A percentile compares a stretch with the other conserved stretches of the same genome.
Evolutionary conservation across 1,140 invertebrate species (phyloP).

Genomic region (Himalopsyche phryganea): DNA sequence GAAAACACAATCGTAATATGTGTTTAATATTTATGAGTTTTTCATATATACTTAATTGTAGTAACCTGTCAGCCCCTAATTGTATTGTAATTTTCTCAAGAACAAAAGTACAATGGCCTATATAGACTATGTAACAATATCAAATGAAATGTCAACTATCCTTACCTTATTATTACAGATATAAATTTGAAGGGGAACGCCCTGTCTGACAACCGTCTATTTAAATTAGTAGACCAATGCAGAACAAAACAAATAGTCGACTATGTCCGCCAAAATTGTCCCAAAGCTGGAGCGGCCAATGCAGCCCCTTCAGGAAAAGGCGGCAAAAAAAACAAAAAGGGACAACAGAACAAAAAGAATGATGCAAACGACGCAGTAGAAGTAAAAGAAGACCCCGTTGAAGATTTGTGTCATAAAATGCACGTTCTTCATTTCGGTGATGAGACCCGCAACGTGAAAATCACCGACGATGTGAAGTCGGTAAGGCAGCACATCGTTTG

Average conservation of each 20-base stretch:
- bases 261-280: slow-evolving; percentile 63
- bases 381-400: slow-evolving; percentile 34
- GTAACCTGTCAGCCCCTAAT: too few species aligned
- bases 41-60: too few species aligned
- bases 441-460: slow-evolving; percentile 52
- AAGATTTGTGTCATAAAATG: slow-evolving; percentile 36
- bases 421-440: slow-evolving; percentile 58
- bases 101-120: too few species aligned
- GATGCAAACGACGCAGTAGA: slow-evolving; percentile 30
- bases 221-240: slow-evolving; percentile 69
- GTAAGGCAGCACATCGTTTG: slow-evolving; percentile 70
- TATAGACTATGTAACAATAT: too few species aligned
- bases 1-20: too few species aligned
- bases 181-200: slow-evolving; percentile 69
- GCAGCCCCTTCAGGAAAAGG: slow-evolving; percentile 21
- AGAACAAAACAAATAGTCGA: slow-evolving; percentile 65
- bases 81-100: too few species aligned
- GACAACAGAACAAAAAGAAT: slow-evolving; percentile 35
- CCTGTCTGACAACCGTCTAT: slow-evolving; percentile 65
- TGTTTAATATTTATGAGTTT: too few species aligned
- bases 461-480: slow-evolving; percentile 53
- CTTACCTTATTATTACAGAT: slow-evolving; percentile 47
- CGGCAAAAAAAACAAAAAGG: slow-evolving; percentile 48
- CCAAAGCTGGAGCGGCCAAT: slow-evolving; percentile 43
- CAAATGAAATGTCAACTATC: too few species aligned